Evolutionary conservation across 2,113 vertebrate species (phyloP), one percentile per base, ranked within the genome.

Genomic region (Chascanopsetta lugubris): DNA sequence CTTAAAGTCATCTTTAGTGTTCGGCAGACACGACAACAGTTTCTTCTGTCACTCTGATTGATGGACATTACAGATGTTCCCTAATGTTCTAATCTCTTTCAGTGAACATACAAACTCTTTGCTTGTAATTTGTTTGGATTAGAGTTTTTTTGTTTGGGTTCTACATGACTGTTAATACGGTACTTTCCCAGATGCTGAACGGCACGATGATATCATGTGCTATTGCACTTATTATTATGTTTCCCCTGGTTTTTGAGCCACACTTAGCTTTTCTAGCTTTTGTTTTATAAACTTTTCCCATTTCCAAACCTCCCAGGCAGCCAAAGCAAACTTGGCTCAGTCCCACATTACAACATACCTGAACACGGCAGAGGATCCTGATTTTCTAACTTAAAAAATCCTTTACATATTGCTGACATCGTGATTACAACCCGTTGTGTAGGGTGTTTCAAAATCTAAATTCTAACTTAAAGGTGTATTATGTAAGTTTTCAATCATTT

Each of bases 111-210:
- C 58, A 30, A 24, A 49, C 20, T 45, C 17, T 1, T 76, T 58
- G 12, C n/a, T 34, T 17, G 36, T 40, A 73, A 40, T 50, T 68
- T 64, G 50, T 58, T 75, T 84, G 56, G 26, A 67, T 72, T 70
- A 0, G 13, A 53, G 69, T 24, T 63, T 36, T 48, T 26, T 72
- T 18, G 9, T 8, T 12, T 26, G 47, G 60, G 56, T 67, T 62
- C 62, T 56, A 20, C 48, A 40, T 57, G 68, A 57, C 36, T 59
- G 79, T 51, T 65, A 48, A 62, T 65, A 42, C 18, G 87, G 85
- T 89, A 88, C 86, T 90, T 91, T 92, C 88, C 89, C 87, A 90
- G 85, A 81, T 87, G 85, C 82, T 78, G 69, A 81, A 79, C 76
- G 64, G 76, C 75, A 72, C 53, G 72, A 85, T 89, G 85, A 91